These are phyloP conservation scores for Nettapus auritus DNA, from an alignment of 2,113 vertebrate species.

Conservation along the genomic window DNA sequence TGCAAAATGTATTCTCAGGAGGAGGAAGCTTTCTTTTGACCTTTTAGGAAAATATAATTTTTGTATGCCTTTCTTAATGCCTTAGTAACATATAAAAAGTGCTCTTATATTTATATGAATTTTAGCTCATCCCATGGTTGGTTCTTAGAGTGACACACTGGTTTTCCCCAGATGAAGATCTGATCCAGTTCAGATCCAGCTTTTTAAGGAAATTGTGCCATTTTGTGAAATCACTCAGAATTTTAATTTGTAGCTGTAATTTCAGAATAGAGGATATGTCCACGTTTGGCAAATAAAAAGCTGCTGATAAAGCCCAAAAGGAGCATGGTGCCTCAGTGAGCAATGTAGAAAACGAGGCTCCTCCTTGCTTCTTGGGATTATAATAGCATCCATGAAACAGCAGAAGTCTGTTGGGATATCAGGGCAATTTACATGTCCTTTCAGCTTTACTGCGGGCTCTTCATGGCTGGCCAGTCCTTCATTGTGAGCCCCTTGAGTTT, in stretches of 20 bases:
- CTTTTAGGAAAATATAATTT: constrained; percentile 47
- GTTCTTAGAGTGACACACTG: background rate
- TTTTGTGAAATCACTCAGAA: background rate
- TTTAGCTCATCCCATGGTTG: background rate
- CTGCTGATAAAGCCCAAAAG: background rate
- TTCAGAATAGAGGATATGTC: background rate
- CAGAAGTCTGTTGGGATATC: constrained; percentile 45
- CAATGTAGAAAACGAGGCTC: constrained; percentile 29
- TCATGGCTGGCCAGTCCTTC: constrained; percentile 65
- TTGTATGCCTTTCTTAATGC: constrained; percentile 34
- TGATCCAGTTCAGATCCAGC: background rate
- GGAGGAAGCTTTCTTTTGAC: constrained; percentile 34
- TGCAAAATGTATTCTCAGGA: constrained; percentile 32
- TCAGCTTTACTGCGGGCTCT: constrained; percentile 63
- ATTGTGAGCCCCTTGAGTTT: constrained; percentile 60
- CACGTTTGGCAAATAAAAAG: background rate
- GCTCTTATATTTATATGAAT: background rate
- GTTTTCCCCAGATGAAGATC: background rate
- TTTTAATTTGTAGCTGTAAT: constrained; percentile 5
- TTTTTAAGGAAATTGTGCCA: constrained; percentile 34
- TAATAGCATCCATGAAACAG: constrained; percentile 59
- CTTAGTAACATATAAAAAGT: constrained; percentile 17
- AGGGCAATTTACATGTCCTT: constrained; percentile 68
- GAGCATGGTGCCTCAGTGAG: background rate
- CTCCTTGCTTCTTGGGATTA: constrained; percentile 44